Base-by-base conservation (phyloP, 2,113 vertebrate genomes). In the Megaleporinus macrocephalus region DNA sequence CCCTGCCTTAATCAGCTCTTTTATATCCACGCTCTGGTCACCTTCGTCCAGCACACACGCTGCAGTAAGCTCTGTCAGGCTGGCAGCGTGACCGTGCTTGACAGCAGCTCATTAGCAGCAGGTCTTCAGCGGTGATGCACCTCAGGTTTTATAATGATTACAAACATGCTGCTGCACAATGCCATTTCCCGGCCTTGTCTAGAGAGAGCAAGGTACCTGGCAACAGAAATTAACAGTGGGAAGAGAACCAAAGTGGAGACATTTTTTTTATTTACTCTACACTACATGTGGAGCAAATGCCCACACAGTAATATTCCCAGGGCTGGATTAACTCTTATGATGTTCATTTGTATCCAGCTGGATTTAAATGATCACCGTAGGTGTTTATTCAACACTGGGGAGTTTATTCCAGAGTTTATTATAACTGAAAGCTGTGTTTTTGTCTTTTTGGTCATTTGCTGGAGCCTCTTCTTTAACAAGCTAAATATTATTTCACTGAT, bases 61-160 rank as follows among this genome's bases (percentile, higher is more conserved):
- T 29, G 27, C 72, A 26, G 15, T 61, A 61, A 47, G 10, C 72
- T 20, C 65, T 24, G 63, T 61, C 73, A 76, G 29, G 55, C 51
- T 14, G 26, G 49, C 49, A 62, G 72, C 29, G 47, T 36, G 27
- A 51, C 61, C 61, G 26, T 26, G 49, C 68, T 62, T 73, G 66
- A 81, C 24, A 73, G 53, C 22, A 26, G 63, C 44, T 76, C 55
- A 59, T 79, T 71, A 80, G 68, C n/a, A 77, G 49, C 26, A 78
- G 74, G 79, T 78, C 26, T 80, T n/a, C 41, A 20, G 22, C n/a
- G 33, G 33, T 70, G 33, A 44, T 70, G 66, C n/a, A 41, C 41
- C 36, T 63, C 55, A 85, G 68, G 27, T 65, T 76, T 55, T 66
- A 71, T 61, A 73, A 76, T 81, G 74, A 81, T 81, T 76, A 78